Conservation (phyloP, 2,113 vertebrate genomes). For the Butorides virescens region DNA sequence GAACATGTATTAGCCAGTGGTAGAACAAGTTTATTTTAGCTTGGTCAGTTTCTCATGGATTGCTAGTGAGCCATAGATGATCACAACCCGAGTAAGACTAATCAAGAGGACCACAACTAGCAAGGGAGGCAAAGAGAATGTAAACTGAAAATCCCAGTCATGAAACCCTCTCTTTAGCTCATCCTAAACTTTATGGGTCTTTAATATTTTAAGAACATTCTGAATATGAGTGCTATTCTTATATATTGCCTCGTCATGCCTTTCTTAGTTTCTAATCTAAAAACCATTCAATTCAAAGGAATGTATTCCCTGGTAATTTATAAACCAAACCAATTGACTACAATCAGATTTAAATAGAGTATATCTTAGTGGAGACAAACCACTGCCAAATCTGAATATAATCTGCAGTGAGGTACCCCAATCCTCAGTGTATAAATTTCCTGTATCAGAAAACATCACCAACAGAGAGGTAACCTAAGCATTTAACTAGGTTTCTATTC, state of each 20-base stretch:
- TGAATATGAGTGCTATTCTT: not conserved
- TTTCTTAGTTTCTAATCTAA: not conserved
- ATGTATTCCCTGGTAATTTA: not conserved
- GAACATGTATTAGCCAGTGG: not conserved
- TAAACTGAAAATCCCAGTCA: not conserved
- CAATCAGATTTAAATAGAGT: not conserved
- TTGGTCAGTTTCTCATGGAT: not conserved
- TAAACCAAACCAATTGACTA: not conserved
- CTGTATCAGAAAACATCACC: not conserved
- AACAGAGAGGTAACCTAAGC: not conserved
- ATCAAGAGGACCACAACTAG: not conserved
- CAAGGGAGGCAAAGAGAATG: not conserved
- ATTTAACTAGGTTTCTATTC: not conserved
- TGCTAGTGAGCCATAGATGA: not conserved
- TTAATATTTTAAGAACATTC: not conserved
- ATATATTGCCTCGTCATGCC: not conserved
- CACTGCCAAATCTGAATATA: not conserved
- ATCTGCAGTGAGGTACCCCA: not conserved
- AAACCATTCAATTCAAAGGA: not conserved
- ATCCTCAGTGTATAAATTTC: not conserved
- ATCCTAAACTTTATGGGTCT: not conserved
- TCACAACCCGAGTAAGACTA: not conserved
- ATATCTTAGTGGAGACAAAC: not conserved
- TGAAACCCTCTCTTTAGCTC: not conserved
- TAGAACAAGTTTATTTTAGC: not conserved